Evolutionary conservation across 2,113 vertebrate species (phyloP), one percentile per base, ranked within the genome.

Genomic region (Potamarius usumacintae): DNA sequence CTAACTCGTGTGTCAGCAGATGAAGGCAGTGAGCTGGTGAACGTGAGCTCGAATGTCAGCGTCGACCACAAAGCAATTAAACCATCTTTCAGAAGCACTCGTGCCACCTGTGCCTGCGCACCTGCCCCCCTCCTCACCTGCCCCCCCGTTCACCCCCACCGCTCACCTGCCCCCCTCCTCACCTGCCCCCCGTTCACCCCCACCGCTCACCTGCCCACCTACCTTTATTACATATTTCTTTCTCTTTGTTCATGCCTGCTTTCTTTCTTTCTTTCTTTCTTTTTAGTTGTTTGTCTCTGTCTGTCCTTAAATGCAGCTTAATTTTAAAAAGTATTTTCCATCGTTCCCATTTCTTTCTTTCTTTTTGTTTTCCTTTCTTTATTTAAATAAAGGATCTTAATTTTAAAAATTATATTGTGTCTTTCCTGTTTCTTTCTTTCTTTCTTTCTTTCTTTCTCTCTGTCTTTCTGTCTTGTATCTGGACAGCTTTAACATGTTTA

Each of bases 31-130:
- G n/a, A 27, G 25, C 8, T 50, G 67, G 84, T 72, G 83, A 83
- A 84, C 83, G 69, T 63, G 88, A 57, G 89, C 85, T 90, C 82
- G 84, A 87, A 86, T 86, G 81, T 86, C 89, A 88, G 53, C 20
- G 50, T 82, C 84, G 69, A 87, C 89, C 87, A 84, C 89, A 86
- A 84, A 90, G 87, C 89, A 90, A 88, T 90, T 84, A 90, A 84
- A 84, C 22, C 25, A 62, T 72, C 87, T 90, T 86, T 80, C 86
- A 87, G 62, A 82, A 85, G 76, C 86, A 83, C 82, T 79, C 62
- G 11, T 25, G 30, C 89, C 89, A 89, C 82, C 89, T 89, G 89
- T 82, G 83, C 78, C 87, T 88, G 79, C 50, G 62, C 52, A 7
- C 55, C 55, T 52, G 42, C 7, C 71, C 3, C 17, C 7, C 69